Conservation (phyloP, 2,797 vertebrate genomes). For the Sarcophilus harrisii region DNA sequence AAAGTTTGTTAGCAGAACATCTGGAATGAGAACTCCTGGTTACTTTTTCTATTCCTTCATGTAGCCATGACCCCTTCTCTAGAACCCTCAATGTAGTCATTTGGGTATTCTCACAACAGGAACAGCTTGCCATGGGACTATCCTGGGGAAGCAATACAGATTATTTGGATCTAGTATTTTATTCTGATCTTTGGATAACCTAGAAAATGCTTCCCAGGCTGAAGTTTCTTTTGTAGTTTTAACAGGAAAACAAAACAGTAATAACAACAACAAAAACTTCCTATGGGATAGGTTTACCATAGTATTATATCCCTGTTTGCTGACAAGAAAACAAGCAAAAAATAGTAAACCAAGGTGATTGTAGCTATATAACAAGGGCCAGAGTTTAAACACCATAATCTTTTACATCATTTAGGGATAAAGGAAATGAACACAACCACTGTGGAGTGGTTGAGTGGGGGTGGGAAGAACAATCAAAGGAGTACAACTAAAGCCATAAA, state of each 20-base stretch:
- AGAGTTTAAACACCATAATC: neutral
- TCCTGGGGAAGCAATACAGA: neutral
- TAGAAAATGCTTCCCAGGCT: neutral
- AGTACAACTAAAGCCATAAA: rapidly evolving
- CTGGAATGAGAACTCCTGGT: neutral
- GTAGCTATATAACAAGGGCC: neutral
- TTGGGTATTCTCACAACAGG: rapidly evolving
- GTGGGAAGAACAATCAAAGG: neutral
- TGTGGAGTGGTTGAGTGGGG: too few relatives aligned
- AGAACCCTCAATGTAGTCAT: neutral
- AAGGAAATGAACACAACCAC: neutral
- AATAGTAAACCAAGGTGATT: rapidly evolving
- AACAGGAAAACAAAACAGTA: neutral
- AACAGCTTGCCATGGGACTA: neutral
- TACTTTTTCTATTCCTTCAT: neutral
- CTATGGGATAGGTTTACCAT: neutral
- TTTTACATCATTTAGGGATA: neutral
- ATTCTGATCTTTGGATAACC: neutral
- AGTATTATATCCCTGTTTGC: neutral
- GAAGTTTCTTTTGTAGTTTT: neutral
- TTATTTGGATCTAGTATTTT: neutral
- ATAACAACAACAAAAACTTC: neutral
- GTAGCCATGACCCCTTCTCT: neutral
- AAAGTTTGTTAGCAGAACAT: neutral
- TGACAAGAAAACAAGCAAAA: neutral